phyloP scores from a whole-genome alignment of 2,888 invertebrate species.

The Philonicus albiceps region DNA sequence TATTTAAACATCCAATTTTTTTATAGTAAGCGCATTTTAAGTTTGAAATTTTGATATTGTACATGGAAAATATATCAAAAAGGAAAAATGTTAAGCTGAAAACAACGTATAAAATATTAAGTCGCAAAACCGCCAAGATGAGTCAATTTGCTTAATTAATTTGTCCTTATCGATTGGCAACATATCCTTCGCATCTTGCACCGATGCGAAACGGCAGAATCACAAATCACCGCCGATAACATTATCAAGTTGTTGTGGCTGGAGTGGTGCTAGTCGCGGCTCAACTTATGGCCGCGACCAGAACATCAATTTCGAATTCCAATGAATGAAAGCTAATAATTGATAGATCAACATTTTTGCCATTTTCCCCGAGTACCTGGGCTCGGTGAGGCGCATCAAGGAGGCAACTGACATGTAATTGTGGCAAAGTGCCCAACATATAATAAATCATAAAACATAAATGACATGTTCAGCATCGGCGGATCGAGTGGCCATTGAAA shows the following conservation, averaged over 20 bases:
- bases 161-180: neutral
- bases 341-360: constrained; percentile 44
- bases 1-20: too few species aligned
- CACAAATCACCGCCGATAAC: neutral
- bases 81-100: neutral
- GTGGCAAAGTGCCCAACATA: constrained; percentile 44
- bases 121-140: neutral
- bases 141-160: constrained; percentile 9
- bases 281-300: constrained; percentile 32
- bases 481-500: constrained; percentile 36
- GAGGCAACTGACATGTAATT: constrained; percentile 38
- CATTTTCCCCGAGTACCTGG: constrained; percentile 1
- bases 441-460: constrained; percentile 44
- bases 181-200: neutral
- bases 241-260: constrained; percentile 9
- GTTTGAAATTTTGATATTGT: too few species aligned
- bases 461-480: constrained; percentile 39
- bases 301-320: constrained; percentile 43
- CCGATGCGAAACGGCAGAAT: neutral
- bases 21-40: too few species aligned
- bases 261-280: neutral
- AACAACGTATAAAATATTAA: neutral
- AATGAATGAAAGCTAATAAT: constrained; percentile 42
- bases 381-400: neutral
- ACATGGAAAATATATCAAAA: too few species aligned